Percentiles rank a stretch among this genome's conserved stretches.
Conservation (phyloP, 2,113 vertebrate genomes). For the Pluvialis apricaria region DNA sequence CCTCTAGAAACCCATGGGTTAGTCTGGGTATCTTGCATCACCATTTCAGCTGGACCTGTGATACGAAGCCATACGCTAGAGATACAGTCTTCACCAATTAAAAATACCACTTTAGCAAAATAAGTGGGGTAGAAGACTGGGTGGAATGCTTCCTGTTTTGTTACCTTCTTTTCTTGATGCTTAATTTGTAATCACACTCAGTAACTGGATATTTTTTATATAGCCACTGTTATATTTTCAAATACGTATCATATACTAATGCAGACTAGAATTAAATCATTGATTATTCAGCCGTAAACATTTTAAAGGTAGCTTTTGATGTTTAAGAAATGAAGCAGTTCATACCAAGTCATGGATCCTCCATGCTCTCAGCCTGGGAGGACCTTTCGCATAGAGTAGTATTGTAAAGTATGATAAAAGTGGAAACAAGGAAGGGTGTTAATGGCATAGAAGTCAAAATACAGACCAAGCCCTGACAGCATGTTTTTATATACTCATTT, state of each 20-base stretch:
- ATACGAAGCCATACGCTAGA: background rate
- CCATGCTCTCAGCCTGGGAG: background rate
- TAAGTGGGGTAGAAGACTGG: background rate
- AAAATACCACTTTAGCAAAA: background rate
- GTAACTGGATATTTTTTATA: background rate
- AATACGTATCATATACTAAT: background rate
- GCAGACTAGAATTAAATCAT: background rate
- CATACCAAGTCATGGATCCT: accelerated
- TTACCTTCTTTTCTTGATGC: background rate
- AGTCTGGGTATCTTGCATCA: background rate
- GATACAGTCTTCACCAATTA: background rate
- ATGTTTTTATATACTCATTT: background rate
- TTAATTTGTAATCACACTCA: background rate
- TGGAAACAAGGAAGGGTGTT: background rate
- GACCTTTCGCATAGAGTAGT: background rate
- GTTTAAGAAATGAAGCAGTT: background rate
- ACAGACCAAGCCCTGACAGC: background rate
- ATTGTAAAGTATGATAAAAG: background rate
- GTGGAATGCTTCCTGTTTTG: background rate
- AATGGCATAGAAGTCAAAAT: background rate
- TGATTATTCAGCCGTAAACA: background rate
- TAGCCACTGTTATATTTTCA: background rate
- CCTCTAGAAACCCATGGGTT: background rate
- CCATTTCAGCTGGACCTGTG: background rate
- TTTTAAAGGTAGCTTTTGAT: background rate